Evolutionary conservation across 2,888 invertebrate genomes (phyloP), one percentile per base, ranked within the genome.

Genomic region (Diadromus collaris): DNA sequence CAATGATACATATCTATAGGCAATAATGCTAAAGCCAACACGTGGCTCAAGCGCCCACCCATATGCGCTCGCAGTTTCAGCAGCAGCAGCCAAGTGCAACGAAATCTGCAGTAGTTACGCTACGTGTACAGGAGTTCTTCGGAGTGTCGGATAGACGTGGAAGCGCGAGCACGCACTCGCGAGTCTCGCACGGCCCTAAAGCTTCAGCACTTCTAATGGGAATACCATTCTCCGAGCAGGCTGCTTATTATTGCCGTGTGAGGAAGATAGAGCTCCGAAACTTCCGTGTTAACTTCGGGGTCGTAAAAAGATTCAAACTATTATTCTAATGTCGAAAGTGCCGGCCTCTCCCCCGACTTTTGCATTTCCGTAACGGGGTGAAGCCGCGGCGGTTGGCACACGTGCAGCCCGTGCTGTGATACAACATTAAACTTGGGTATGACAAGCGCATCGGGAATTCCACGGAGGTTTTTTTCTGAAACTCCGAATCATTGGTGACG

Each of bases 151-250:
- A 69, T 10, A 19, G 29, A 44, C 38, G 68, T n/a, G 44, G 58
- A 32, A 32, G 41, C 16, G 46, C 29, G 41, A 32, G 67, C 51
- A 21, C 34, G 46, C 61, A 48, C 46, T 44, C 58, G 13, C 27
- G 21, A 21, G 13, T 24, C 56, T 60, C 41, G 46, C 32, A 34
- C 72, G 61, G 68, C 54, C 63, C 70, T 74, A 61, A 41, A 44
- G 69, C 58, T 76, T 72, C 76, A 77, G 58, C 51, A 61, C 51
- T 64, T 76, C 76, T 82, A 82, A 82, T 81, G 82, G 76, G 68
- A 76, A 78, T 78, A 78, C 60, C 71, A 82, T 82, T 77, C 65
- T 76, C 61, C 81, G 65, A 71, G 71, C 76, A 74, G 77, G 56
- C 67, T 80, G 82, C 79, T 81, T 78, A 81, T 82, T 79, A 82